Base-by-base conservation (phyloP, 2,888 invertebrate genomes). In the Lordiphosa andalusiaca region DNA sequence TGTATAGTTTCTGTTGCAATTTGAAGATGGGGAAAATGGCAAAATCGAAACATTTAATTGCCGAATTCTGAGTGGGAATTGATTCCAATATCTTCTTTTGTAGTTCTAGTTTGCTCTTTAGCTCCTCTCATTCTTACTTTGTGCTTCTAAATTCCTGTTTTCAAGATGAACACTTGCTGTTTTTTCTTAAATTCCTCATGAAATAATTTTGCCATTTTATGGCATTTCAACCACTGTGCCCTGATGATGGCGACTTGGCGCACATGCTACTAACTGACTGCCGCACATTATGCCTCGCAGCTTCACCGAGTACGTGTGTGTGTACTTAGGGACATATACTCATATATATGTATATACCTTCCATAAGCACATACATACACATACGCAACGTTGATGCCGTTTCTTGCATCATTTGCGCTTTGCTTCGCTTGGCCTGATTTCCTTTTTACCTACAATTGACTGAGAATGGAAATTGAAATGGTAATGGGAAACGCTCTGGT, bases 241-340 rank as follows among this genome's bases (percentile, higher is more conserved):
- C 13, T 44, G 42, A 3, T 16, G 44, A 44, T 44, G 44, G 44
- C 44, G 30, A 44, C 44, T 44, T 44, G 44, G 33, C 53, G 56
- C 67, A 53, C 59, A 71, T 62, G 57, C 63, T 60, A 59, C 57
- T 71, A 73, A 73, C 66, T 61, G 61, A 47, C 56, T 56, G 56
- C 56, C 49, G 59, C 55, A 56, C 58, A 67, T 67, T 63, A 66
- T 65, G 60, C 62, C 68, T 58, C 42, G 37, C 37, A 54, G 53
- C 55, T n/a, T n/a, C 30, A 21, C 30, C 16, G 30, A 25, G 16
- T 7, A 36, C 36, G 30, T 65, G 47, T 56, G 49, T 48, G 37
- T 53, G 36, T 52, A 44, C 44, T 44, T 44, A 33, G 44, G 44
- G 44, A 44, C 44, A 44, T 19, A 35, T 48, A 36, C 16, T 16